Evolutionary conservation across 2,888 invertebrate species (phyloP).

Genomic region (Ectemnius lituratus): DNA sequence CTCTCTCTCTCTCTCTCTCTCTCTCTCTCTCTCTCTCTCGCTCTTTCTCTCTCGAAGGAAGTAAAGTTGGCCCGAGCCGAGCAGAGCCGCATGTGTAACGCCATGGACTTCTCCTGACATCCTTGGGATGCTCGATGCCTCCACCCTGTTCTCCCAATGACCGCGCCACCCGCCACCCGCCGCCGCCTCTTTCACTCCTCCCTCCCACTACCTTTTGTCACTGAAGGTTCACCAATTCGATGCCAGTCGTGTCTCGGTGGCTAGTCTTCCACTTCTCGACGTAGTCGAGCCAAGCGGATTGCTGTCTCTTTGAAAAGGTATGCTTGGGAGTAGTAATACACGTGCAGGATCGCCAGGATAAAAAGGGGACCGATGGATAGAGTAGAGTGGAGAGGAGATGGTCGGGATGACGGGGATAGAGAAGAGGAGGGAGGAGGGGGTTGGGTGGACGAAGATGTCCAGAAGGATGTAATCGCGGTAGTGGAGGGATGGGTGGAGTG

Average conservation of each 20-base stretch:
- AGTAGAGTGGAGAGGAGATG: constrained; percentile 33
- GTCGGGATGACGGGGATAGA: constrained; percentile 30
- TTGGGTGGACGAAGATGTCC: constrained; percentile 45
- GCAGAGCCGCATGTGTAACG: constrained; percentile 66
- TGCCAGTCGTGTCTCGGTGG: constrained; percentile 19
- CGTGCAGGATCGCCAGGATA: constrained; percentile 11
- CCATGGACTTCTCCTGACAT: constrained; percentile 67
- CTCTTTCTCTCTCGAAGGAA: no score
- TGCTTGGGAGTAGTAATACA: background rate
- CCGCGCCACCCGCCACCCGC: constrained; percentile 39
- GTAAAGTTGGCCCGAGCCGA: constrained; percentile 52
- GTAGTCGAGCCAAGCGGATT: background rate
- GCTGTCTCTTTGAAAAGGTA: background rate
- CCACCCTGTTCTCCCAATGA: constrained; percentile 57
- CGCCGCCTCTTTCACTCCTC: constrained; percentile 12
- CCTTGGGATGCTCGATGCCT: constrained; percentile 48
- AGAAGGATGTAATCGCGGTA: constrained; percentile 41
- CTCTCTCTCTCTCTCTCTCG: no score
- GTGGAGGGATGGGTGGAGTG: constrained; percentile 17
- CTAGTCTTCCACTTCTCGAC: background rate
- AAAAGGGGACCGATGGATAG: constrained; percentile 25
- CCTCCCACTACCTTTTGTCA: constrained; percentile 11
- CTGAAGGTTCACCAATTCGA: background rate
- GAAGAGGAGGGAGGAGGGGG: constrained; percentile 46
- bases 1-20: no score